phyloP scores from a whole-genome alignment of 2,113 vertebrate species.

The Gyps fulvus region DNA sequence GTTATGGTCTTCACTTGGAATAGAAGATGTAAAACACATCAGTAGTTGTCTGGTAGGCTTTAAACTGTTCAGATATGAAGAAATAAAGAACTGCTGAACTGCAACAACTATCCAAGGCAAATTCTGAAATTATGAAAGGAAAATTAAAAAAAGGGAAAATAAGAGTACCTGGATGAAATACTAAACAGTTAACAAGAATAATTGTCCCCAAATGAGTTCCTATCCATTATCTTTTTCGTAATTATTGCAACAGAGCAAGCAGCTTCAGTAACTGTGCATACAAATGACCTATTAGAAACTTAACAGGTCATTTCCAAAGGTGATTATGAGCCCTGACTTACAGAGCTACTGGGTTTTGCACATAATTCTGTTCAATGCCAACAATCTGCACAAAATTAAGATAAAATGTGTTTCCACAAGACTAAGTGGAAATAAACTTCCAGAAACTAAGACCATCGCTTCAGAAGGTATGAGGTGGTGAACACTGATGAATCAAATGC shows the following conservation, averaged over 20 bases:
- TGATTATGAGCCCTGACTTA: constrained; percentile 26
- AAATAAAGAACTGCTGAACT: not conserved
- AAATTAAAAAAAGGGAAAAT: not conserved
- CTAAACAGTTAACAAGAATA: constrained; percentile 12
- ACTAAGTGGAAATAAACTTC: constrained; percentile 14
- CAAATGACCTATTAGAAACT: constrained; percentile 39
- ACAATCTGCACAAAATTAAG: constrained; percentile 11
- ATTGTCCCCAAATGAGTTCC: not conserved
- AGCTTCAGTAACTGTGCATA: constrained; percentile 35
- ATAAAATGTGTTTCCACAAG: constrained; percentile 1
- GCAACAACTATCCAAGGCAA: not conserved
- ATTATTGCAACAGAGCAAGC: constrained; percentile 19
- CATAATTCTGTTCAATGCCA: not conserved
- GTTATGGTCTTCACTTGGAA: not conserved
- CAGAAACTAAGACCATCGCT: not conserved
- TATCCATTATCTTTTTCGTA: constrained; percentile 23
- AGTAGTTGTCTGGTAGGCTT: not conserved
- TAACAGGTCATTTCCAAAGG: constrained; percentile 57
- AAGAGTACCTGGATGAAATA: not conserved
- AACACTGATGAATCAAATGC: not conserved
- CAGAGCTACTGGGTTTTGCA: not conserved
- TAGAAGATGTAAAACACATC: not conserved
- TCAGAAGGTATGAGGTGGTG: not conserved
- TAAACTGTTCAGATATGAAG: not conserved
- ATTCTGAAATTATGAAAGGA: not conserved